These are phyloP conservation scores for Holotrichia oblita DNA, from an alignment of 1,140 invertebrate species.

Conservation along the genomic window DNA sequence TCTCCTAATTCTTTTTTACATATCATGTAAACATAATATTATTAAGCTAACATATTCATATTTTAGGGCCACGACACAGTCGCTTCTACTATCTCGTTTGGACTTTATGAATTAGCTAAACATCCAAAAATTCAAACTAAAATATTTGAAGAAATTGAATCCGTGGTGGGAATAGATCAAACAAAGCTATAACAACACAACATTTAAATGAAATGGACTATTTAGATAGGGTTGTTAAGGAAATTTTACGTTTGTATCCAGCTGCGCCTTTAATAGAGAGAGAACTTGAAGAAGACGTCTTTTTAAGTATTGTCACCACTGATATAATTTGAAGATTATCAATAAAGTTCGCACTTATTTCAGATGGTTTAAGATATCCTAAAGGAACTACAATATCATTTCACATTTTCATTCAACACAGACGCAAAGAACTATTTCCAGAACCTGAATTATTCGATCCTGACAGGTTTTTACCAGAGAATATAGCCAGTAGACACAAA, in stretches of 20 bases:
- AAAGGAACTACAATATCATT: slow-evolving; percentile 38
- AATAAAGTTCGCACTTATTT: not conserved
- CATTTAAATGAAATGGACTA: slow-evolving; percentile 76
- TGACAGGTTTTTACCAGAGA: slow-evolving; percentile 37
- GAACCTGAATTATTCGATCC: slow-evolving; percentile 28
- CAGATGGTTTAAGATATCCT: slow-evolving; percentile 19
- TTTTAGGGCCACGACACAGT: slow-evolving; percentile 36
- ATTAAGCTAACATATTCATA: not conserved
- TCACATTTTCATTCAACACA: slow-evolving; percentile 25
- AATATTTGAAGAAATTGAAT: slow-evolving; percentile 64
- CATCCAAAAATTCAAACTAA: slow-evolving; percentile 9
- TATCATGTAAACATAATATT: too few relatives aligned
- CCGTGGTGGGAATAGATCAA: slow-evolving; percentile 65
- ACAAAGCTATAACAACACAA: slow-evolving; percentile 64
- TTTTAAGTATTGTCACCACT: not conserved
- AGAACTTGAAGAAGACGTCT: slow-evolving; percentile 9
- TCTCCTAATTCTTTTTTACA: too few relatives aligned
- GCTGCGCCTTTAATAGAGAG: slow-evolving; percentile 75
- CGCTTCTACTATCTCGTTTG: slow-evolving; percentile 17
- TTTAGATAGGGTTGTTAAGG: slow-evolving; percentile 77
- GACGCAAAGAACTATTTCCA: slow-evolving; percentile 6
- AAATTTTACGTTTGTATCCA: slow-evolving; percentile 73
- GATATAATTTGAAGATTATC: not conserved
- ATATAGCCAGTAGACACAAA: slow-evolving; percentile 2
- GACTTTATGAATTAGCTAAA: slow-evolving; percentile 30